Conservation (phyloP, 2,888 invertebrate species). For the Ecdyonurus torrentis region DNA sequence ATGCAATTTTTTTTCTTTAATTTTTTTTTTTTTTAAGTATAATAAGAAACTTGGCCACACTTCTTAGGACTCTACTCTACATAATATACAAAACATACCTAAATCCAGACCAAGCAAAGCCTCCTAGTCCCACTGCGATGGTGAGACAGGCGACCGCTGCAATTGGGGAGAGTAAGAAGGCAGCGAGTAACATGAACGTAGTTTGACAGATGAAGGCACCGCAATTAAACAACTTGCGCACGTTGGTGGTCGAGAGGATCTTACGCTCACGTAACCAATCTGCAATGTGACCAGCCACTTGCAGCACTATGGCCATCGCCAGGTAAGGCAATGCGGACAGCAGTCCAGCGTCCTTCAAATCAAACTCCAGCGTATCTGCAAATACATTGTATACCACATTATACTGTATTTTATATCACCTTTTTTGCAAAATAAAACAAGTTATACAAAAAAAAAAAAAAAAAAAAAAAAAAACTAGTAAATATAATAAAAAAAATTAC, state of each 20-base stretch:
- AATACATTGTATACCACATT: too few species aligned
- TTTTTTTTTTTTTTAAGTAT: too few species aligned
- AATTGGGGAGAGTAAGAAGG: conserved; percentile 48
- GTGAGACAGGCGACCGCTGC: conserved; percentile 68
- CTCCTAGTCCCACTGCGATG: conserved; percentile 76
- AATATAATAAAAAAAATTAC: too few species aligned
- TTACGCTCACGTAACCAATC: conserved; percentile 54
- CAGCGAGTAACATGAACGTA: conserved; percentile 69
- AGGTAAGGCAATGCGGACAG: conserved; percentile 76
- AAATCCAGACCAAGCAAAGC: conserved; percentile 86
- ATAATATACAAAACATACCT: conserved; percentile 45
- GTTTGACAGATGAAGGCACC: conserved; percentile 64
- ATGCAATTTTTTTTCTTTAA: too few species aligned
- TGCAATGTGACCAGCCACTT: conserved; percentile 64
- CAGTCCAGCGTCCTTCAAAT: conserved; percentile 63
- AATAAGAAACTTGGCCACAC: too few species aligned
- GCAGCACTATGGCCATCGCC: conserved; percentile 68
- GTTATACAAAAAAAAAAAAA: too few species aligned
- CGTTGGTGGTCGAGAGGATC: conserved; percentile 52
- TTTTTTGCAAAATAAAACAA: too few species aligned
- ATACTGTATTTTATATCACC: too few species aligned
- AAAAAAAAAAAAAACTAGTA: too few species aligned
- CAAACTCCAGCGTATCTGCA: conserved; percentile 56
- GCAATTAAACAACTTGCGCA: conserved; percentile 53
- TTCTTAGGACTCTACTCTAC: too few species aligned